phyloP scores from a whole-genome alignment of 2,797 vertebrate genomes.

The Artibeus lituratus region DNA sequence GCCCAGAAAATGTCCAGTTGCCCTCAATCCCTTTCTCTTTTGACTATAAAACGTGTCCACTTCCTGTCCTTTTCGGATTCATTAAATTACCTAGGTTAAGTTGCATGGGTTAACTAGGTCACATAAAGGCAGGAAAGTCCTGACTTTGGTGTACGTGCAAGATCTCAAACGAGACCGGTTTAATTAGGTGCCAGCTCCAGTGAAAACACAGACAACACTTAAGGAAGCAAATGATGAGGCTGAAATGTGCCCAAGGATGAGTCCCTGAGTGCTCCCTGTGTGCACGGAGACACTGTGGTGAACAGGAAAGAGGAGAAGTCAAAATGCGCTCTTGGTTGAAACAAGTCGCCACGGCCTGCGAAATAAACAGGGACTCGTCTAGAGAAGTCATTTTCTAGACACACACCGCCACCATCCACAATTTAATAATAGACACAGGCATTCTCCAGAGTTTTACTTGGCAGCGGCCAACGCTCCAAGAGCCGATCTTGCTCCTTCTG shows the following conservation, averaged over 20 bases:
- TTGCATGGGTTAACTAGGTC: background rate
- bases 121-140: background rate
- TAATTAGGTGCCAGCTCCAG: background rate
- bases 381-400: constrained; percentile 46
- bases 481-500: constrained; percentile 60
- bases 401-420: constrained; percentile 47
- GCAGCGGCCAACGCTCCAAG: constrained; percentile 12
- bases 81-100: background rate
- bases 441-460: constrained; percentile 45
- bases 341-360: constrained; percentile 28
- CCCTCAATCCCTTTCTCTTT: background rate
- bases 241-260: background rate
- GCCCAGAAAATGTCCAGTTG: background rate
- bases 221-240: background rate
- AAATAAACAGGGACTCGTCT: constrained; percentile 48
- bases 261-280: background rate
- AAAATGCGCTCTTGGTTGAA: constrained; percentile 26
- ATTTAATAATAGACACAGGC: constrained; percentile 64
- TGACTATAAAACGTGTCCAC: background rate
- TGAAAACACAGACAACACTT: background rate
- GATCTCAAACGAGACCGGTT: background rate
- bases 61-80: background rate
- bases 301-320: background rate
- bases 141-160: background rate
- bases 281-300: background rate